Evolutionary conservation across 2,797 vertebrate species (phyloP), one percentile per base, ranked within the genome.

Genomic region (Anguilla marmorata): DNA sequence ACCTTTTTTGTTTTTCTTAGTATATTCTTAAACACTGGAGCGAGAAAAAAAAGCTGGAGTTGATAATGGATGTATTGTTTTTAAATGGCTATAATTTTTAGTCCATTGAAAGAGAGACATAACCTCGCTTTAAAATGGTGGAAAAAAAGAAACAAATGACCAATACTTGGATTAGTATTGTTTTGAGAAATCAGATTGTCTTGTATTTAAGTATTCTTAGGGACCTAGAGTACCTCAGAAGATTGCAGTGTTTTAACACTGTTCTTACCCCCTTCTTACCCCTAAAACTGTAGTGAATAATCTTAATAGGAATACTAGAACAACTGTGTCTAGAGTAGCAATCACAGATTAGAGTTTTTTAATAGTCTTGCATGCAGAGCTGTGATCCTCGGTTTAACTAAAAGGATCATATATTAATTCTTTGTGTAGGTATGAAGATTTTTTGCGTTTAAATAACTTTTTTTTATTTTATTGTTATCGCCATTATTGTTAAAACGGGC

Each of bases 301-400:
- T 76, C 84, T 88, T 85, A 69, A 50, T 88, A 85, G 87, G 87
- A 88, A 88, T 60, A 85, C 14, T 85, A 88, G 87, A 58, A n/a
- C 83, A 52, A 87, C 56, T 87, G 60, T 87, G 60, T 79, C 19
- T 88, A 85, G 87, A 79, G 33, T 85, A 79, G 52, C 84, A 88
- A 69, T 76, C 48, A 72, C 85, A 85, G 45, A 74, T 37, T 85
- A 72, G 85, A 72, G 30, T 85, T 88, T 84, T 85, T 88, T 76
- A 85, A 88, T 88, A 88, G 84, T 88, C 84, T 60, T 88, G 87
- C 87, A 88, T 88, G 87, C 87, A 88, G 87, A 84, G 84, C 85
- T 88, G 50, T 66, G 85, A 19, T 37, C 84, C 84, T 85, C 19
- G 33, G n/a, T 66, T 85, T 85, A 37, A 63, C 79, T 72, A 89